Evolutionary conservation across 2,888 invertebrate species (phyloP), one percentile per base, ranked within the genome.

Genomic region (Caenorhabditis afra): DNA sequence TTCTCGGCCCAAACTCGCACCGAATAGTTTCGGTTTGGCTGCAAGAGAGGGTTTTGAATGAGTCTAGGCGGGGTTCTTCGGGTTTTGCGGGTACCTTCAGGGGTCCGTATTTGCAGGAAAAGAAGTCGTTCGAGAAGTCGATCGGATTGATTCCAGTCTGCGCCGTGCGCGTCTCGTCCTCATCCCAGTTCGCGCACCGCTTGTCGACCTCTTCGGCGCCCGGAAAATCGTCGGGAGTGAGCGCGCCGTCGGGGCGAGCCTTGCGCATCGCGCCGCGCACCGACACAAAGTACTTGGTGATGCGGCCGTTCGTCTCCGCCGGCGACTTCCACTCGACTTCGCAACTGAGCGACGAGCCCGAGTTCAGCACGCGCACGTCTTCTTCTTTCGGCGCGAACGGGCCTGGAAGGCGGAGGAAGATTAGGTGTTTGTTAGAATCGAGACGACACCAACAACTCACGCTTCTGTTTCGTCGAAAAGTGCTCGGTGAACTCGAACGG

Each of bases 11-110:
- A 90, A 12, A 89, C 82, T 2, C 85, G 85, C 16, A 89, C 89
- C 12, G 87, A 71, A 62, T 89, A 89, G 74, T 89, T 90, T 8
- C 89, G 84, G 78, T 89, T 89, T n/a, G 89, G 90, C 87, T 88
- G 79, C 55, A 83, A 81, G 29, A 29, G 29, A 68, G 29, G 7
- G 7, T 29, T 29, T 29, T 29, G 1, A 39, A 8, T 52, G 12
- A 52, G 8, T 11, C 8, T 14, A 23, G 18, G n/a, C 18, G 11
- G 16, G 1, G n/a, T n/a, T n/a, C n/a, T n/a, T n/a, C n/a, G n/a
- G n/a, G n/a, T n/a, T n/a, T n/a, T n/a, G 11, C 3, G 2, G 11
- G 14, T 23, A 87, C 87, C 78, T 89, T 89, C 53, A 89, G 67
- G 5, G 89, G 89, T 7, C 89, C 89, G 59, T 85, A 89, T 61